These are phyloP conservation scores for Colletes latitarsis DNA, from an alignment of 1,140 invertebrate species.

Conservation along the genomic window DNA sequence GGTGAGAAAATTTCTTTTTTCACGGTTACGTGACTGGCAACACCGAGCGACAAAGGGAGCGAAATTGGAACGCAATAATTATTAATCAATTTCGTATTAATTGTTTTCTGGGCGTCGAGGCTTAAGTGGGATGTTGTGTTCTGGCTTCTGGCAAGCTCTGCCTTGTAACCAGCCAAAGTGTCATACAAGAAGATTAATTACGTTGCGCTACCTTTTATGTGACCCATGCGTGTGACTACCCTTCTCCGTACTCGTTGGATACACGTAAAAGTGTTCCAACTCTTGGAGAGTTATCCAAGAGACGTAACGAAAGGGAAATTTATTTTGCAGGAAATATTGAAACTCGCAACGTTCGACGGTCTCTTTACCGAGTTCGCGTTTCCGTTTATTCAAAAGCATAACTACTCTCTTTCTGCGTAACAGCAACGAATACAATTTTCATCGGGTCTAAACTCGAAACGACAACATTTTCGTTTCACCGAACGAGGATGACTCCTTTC, in stretches of 20 bases:
- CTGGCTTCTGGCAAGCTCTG: conserved; percentile 68
- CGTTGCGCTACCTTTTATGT: conserved; percentile 58
- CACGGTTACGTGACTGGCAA: conserved; percentile 47
- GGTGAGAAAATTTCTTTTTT: conserved; percentile 34
- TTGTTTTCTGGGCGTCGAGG: conserved; percentile 70
- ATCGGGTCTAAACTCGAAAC: not conserved
- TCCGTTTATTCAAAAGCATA: conserved; percentile 14
- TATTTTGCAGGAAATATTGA: not conserved
- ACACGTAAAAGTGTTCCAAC: conserved; percentile 42
- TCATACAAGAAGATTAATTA: conserved; percentile 77
- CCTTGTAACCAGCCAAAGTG: conserved; percentile 69
- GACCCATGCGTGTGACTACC: conserved; percentile 57
- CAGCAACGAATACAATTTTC: conserved; percentile 1
- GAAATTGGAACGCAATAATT: conserved; percentile 69
- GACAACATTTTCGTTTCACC: conserved; percentile 40
- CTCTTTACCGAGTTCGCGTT: not conserved
- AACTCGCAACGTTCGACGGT: not conserved
- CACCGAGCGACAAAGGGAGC: conserved; percentile 38
- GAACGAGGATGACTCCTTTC: conserved; percentile 26
- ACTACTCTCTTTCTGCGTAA: not conserved
- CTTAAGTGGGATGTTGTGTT: conserved; percentile 77
- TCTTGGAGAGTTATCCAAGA: conserved; percentile 22
- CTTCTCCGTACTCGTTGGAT: conserved; percentile 54
- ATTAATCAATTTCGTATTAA: conserved; percentile 78
- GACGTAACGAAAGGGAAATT: conserved; percentile 1